Base-by-base conservation (phyloP, 2,888 invertebrate genomes). In the Agrotis clavis region DNA sequence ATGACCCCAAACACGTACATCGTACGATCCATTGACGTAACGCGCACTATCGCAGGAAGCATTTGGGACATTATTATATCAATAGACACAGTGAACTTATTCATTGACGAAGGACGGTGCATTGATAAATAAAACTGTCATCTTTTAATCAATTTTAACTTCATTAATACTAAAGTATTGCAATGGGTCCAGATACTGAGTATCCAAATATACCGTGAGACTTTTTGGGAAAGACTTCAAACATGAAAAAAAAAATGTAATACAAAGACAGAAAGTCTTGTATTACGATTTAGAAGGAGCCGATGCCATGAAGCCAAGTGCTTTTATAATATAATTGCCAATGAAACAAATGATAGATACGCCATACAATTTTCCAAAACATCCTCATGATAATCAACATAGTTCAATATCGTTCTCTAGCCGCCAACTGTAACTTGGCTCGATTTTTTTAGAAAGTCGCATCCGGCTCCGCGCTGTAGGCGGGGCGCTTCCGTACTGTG, bases 401-500 rank as follows among this genome's bases (percentile, higher is more conserved):
- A 70, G 67, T 82, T 79, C 81, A 79, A 81, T 83, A 85, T 83
- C 71, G 73, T 78, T 85, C 77, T 81, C 79, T 80, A 85, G 76
- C 82, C 73, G 77, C 79, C 85, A 85, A 79, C 86, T 84, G 89
- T 89, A 91, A 77, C 75, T 92, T 90, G 90, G 91, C 92, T 91
- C 92, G 92, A 93, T 94, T 95, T 95, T 86, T 95, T 96, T 96
- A 96, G 96, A 96, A 96, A 96, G 96, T 95, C 84, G 93, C 91
- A 95, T 96, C 96, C 96, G 96, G 94, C 90, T 94, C 83, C 86
- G 88, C 86, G 80, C 81, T 88, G 89, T 90, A 92, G 93, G 90
- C 91, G 92, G 90, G 89, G 90, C 92, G 92, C 92, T 95, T 94
- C 95, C 95, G 94, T 89, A 86, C 83, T 78, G 82, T 82, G 89